A percentile compares a stretch with the other conserved stretches of the same genome.
Evolutionary conservation across 2,888 invertebrate genomes (phyloP).

Genomic region (Amiota minor): DNA sequence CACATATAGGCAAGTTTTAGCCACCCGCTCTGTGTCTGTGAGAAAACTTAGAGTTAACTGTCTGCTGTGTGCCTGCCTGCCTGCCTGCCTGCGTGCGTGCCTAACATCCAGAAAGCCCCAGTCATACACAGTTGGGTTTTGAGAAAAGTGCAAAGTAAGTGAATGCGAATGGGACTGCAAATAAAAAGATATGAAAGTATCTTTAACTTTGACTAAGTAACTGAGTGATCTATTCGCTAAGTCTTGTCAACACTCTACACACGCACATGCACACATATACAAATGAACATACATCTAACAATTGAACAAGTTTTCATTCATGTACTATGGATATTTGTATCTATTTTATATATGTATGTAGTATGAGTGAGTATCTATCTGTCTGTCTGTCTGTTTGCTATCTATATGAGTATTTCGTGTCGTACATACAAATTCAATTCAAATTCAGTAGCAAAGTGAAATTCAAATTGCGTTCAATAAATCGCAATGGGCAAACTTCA

Average conservation of each 20-base stretch:
- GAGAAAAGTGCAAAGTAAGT: constrained; percentile 68
- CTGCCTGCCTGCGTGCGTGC: not conserved
- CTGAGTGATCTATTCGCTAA: constrained; percentile 41
- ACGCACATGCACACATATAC: constrained; percentile 29
- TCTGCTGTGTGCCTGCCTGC: not conserved
- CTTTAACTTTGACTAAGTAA: constrained; percentile 45
- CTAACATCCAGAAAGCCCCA: not conserved
- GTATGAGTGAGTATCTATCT: no score
- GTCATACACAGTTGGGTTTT: constrained; percentile 50
- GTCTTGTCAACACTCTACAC: constrained; percentile 46
- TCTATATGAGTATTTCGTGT: no score
- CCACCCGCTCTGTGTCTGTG: constrained; percentile 52
- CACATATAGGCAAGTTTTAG: constrained; percentile 38
- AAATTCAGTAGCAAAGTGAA: constrained; percentile 55
- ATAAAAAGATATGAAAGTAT: not conserved
- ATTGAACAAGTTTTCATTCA: constrained; percentile 23
- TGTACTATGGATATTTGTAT: constrained; percentile 33
- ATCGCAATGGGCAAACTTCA: constrained; percentile 40
- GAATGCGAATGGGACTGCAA: constrained; percentile 35
- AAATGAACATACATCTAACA: constrained; percentile 39
- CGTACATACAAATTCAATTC: constrained; percentile 20
- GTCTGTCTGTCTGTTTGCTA: no score
- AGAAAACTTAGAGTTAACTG: constrained; percentile 20
- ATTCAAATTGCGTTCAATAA: constrained; percentile 56
- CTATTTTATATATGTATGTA: constrained; percentile 30